phyloP scores from a whole-genome alignment of 92 coral and sea anemone species.

The Hydrozoanthus gracilis region DNA sequence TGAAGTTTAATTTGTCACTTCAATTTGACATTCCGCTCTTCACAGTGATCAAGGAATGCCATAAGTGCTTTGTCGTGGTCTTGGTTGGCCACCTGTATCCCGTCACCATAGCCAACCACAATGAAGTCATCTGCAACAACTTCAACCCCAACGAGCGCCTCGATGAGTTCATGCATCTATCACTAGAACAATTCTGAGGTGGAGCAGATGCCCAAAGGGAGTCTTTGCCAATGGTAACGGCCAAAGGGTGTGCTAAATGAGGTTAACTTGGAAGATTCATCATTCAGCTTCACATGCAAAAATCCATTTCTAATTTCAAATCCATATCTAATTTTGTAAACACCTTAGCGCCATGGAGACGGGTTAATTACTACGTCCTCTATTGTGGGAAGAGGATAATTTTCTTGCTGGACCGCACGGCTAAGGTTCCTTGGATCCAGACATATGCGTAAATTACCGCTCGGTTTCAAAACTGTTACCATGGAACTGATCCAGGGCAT shows the following conservation, averaged over 20 bases:
- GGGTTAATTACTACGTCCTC: constrained; percentile 66
- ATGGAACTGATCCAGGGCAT: background rate
- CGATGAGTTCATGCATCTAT: constrained; percentile 6
- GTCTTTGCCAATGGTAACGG: constrained; percentile 51
- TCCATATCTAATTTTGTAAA: constrained; percentile 59
- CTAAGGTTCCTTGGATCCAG: constrained; percentile 70
- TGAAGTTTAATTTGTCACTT: background rate
- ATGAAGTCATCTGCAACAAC: background rate
- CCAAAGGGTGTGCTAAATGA: constrained; percentile 56
- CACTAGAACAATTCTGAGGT: constrained; percentile 42
- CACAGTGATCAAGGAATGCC: background rate
- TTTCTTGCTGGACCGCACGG: constrained; percentile 55
- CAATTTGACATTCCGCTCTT: background rate
- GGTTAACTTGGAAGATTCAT: constrained; percentile 50
- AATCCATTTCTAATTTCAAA: constrained; percentile 67
- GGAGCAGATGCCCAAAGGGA: constrained; percentile 65
- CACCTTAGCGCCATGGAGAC: constrained; percentile 67
- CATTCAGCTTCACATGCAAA: constrained; percentile 62
- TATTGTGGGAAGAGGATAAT: constrained; percentile 64
- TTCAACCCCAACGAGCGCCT: background rate
- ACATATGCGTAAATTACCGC: constrained; percentile 53
- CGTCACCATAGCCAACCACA: constrained; percentile 4
- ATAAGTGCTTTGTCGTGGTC: background rate
- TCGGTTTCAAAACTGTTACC: constrained; percentile 16
- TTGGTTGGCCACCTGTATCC: background rate